Evolutionary conservation across 92 coral and sea anemone genomes (phyloP).

Genomic region (Muricea muricata): DNA sequence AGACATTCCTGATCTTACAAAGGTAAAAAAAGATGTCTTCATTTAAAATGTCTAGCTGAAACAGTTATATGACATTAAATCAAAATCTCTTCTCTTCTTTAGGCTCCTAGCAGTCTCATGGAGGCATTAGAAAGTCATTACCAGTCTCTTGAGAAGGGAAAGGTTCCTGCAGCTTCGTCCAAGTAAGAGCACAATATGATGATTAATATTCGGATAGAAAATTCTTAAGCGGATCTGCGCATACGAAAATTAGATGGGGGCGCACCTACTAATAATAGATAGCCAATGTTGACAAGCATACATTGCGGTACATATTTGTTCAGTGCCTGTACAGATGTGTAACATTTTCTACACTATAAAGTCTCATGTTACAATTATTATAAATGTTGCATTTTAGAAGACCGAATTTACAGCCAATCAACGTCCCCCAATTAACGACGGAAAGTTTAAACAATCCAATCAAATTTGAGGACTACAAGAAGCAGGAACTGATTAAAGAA

Average conservation of each 20-base stretch:
- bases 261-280: too few species aligned
- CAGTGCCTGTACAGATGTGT: too few species aligned
- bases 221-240: too few species aligned
- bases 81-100: not conserved
- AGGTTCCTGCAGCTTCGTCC: constrained; percentile 62
- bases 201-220: too few species aligned
- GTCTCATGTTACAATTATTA: constrained; percentile 34
- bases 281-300: too few species aligned
- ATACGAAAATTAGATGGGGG: too few species aligned
- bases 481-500: constrained; percentile 74
- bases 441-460: constrained; percentile 87
- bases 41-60: too few species aligned
- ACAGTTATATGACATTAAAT: too few species aligned
- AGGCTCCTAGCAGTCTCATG: constrained; percentile 97
- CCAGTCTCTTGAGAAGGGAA: constrained; percentile 90
- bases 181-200: constrained; percentile 70
- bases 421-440: constrained; percentile 82
- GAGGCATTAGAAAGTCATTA: constrained; percentile 96
- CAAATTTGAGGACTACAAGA: constrained; percentile 77
- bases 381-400: constrained; percentile 57
- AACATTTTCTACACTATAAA: not conserved
- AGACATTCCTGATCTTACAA: constrained; percentile 97
- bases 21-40: constrained; percentile 71
- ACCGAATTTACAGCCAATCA: constrained; percentile 84
- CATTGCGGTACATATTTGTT: too few species aligned